phyloP scores from a whole-genome alignment of 2,888 invertebrate genomes.

The Hypolimnas misippus region DNA sequence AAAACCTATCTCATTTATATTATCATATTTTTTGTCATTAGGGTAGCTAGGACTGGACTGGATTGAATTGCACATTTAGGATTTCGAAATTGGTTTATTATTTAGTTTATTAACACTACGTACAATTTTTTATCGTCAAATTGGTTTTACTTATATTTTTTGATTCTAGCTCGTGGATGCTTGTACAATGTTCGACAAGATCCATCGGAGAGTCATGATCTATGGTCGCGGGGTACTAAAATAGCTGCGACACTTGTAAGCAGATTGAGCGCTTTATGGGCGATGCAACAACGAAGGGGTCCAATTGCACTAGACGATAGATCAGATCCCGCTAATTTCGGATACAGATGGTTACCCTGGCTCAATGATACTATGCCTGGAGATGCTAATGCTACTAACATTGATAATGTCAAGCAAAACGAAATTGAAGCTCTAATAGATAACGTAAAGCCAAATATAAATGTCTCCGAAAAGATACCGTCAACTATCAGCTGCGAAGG shows the following conservation, averaged over 20 bases:
- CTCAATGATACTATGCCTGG: conserved; percentile 39
- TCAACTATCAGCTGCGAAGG: conserved; percentile 61
- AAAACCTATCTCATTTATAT: no score
- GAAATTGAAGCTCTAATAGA: background rate
- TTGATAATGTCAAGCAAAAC: conserved; percentile 12
- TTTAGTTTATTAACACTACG: no score
- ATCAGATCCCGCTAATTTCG: conserved; percentile 88
- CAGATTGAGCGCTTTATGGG: conserved; percentile 68
- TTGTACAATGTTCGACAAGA: conserved; percentile 90
- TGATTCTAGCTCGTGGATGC: conserved; percentile 84
- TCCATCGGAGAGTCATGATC: conserved; percentile 91
- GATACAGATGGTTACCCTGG: conserved; percentile 89
- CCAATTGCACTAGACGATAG: conserved; percentile 73
- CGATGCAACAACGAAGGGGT: conserved; percentile 77
- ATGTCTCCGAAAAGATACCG: conserved; percentile 50
- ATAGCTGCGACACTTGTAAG: conserved; percentile 72
- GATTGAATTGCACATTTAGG: no score
- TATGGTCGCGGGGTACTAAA: conserved; percentile 80
- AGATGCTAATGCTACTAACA: conserved; percentile 12
- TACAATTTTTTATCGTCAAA: no score
- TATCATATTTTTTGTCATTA: no score
- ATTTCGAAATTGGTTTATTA: no score
- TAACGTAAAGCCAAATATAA: conserved; percentile 12
- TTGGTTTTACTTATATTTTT: background rate
- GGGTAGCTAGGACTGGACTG: no score